Percentiles rank a stretch among this genome's conserved stretches.
Evolutionary conservation across 2,797 vertebrate species (phyloP).

Genomic region (Cirrhinus mrigala): DNA sequence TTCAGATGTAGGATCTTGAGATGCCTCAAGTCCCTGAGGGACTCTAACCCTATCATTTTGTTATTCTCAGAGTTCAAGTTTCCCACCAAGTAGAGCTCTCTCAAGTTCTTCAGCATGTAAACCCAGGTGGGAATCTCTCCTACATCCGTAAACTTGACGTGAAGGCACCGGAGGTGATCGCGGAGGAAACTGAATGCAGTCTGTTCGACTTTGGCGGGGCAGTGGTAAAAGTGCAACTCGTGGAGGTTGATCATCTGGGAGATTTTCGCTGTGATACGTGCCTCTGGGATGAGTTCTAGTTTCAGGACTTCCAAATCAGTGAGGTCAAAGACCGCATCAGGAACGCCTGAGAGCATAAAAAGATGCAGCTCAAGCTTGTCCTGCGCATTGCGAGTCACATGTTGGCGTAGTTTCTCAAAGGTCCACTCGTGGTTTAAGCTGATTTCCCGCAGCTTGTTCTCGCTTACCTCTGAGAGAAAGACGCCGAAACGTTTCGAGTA

Average conservation of each 20-base stretch:
- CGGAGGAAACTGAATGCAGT: conserved; percentile 97
- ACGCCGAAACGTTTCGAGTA: conserved; percentile 98
- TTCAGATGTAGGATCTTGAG: conserved; percentile 95
- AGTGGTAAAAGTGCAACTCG: conserved; percentile 97
- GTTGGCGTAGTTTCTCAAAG: conserved; percentile 94
- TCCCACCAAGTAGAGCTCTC: conserved; percentile 93
- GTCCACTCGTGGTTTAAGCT: conserved; percentile 99
- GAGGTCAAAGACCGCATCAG: conserved; percentile 94
- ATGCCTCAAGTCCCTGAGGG: conserved; percentile 93
- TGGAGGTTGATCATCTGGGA: conserved; percentile 97
- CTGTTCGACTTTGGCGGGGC: conserved; percentile 97
- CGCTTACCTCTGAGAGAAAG: conserved; percentile 97
- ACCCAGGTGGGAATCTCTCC: conserved; percentile 98
- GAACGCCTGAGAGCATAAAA: conserved; percentile 96
- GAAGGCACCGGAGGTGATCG: conserved; percentile 97
- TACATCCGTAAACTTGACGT: conserved; percentile 98
- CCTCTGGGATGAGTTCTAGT: conserved; percentile 96
- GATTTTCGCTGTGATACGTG: conserved; percentile 94
- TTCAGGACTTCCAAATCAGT: conserved; percentile 95
- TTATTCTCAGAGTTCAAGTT: conserved; percentile 99
- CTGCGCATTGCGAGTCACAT: conserved; percentile 91
- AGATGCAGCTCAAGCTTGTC: conserved; percentile 95
- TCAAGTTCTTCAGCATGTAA: conserved; percentile 93
- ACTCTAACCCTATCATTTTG: conserved; percentile 98
- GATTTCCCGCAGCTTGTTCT: conserved; percentile 96